A percentile compares a stretch with the other conserved stretches of the same genome.
These are phyloP conservation scores for Gambelia wislizenii DNA, from an alignment of 2,797 vertebrate genomes.

Conservation along the genomic window DNA sequence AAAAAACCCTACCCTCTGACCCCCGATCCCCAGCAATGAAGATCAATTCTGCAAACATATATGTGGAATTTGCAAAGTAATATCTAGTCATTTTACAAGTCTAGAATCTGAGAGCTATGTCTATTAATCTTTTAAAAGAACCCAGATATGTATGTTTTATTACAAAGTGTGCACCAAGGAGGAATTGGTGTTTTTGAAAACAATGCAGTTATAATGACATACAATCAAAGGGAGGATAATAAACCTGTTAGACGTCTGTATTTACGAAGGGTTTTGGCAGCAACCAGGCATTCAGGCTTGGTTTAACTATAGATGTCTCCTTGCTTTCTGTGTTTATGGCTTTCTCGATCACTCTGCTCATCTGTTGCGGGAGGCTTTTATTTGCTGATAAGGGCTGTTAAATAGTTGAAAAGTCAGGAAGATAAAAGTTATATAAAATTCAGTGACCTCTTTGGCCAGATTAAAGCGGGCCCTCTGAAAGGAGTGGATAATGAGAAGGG, in stretches of 20 bases:
- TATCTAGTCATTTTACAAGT: constrained; percentile 45
- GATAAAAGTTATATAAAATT: constrained; percentile 56
- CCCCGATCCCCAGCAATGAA: constrained; percentile 16
- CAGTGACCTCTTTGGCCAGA: not conserved
- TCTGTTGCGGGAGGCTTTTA: constrained; percentile 71
- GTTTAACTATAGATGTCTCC: constrained; percentile 67
- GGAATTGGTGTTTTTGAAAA: constrained; percentile 65
- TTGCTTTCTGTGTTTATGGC: constrained; percentile 66
- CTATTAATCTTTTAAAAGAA: constrained; percentile 70
- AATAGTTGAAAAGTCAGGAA: constrained; percentile 66
- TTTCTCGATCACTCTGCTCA: constrained; percentile 71
- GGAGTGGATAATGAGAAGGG: not conserved
- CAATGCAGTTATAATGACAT: constrained; percentile 70
- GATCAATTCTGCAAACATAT: constrained; percentile 27
- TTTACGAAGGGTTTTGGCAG: constrained; percentile 68
- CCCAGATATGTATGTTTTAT: constrained; percentile 61
- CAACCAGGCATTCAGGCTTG: constrained; percentile 54
- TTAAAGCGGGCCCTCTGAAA: constrained; percentile 18
- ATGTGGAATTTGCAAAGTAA: constrained; percentile 40
- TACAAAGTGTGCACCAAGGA: constrained; percentile 59
- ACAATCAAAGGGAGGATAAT: constrained; percentile 67
- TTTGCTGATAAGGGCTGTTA: constrained; percentile 72
- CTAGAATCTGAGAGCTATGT: constrained; percentile 44
- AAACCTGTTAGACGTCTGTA: constrained; percentile 64
- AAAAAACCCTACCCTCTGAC: not conserved